A percentile compares a stretch with the other conserved stretches of the same genome.
Conservation (phyloP, 1,140 invertebrate genomes). For the Pseudomyrmex concolor region DNA sequence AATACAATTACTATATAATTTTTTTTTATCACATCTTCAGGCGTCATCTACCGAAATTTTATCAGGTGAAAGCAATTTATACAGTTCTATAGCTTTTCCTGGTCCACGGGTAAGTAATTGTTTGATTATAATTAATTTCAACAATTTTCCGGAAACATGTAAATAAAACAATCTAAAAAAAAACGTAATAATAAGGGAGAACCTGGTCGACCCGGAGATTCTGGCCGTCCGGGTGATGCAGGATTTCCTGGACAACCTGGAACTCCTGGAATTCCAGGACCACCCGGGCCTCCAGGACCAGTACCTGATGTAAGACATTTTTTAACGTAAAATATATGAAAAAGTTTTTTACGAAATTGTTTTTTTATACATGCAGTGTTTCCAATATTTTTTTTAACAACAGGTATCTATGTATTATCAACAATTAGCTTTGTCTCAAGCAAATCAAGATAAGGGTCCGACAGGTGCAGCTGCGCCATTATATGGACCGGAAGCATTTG, state of each 20-base stretch:
- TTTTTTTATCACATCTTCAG: slow-evolving; percentile 42
- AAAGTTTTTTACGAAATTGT: background rate
- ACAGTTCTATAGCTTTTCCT: slow-evolving; percentile 68
- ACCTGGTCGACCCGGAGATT: slow-evolving; percentile 85
- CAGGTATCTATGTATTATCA: slow-evolving; percentile 87
- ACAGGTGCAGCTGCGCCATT: slow-evolving; percentile 79
- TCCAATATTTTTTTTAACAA: background rate
- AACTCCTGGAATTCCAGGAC: slow-evolving; percentile 88
- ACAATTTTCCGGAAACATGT: background rate
- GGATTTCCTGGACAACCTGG: slow-evolving; percentile 88
- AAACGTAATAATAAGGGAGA: slow-evolving; percentile 80
- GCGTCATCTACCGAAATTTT: slow-evolving; percentile 65
- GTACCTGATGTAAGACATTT: slow-evolving; percentile 89
- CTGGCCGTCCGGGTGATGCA: slow-evolving; percentile 87
- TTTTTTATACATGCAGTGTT: background rate
- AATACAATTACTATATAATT: background rate
- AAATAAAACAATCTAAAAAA: background rate
- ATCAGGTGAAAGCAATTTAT: slow-evolving; percentile 72
- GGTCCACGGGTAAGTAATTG: slow-evolving; percentile 68
- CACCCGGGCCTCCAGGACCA: slow-evolving; percentile 89
- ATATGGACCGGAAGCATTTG: slow-evolving; percentile 87
- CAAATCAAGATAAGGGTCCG: slow-evolving; percentile 91
- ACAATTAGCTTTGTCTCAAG: slow-evolving; percentile 88
- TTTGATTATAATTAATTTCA: slow-evolving; percentile 10
- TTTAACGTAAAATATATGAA: slow-evolving; percentile 1